Evolutionary conservation across 2,797 vertebrate species (phyloP), one percentile per base, ranked within the genome.

Genomic region (Peromyscus nudipes): DNA sequence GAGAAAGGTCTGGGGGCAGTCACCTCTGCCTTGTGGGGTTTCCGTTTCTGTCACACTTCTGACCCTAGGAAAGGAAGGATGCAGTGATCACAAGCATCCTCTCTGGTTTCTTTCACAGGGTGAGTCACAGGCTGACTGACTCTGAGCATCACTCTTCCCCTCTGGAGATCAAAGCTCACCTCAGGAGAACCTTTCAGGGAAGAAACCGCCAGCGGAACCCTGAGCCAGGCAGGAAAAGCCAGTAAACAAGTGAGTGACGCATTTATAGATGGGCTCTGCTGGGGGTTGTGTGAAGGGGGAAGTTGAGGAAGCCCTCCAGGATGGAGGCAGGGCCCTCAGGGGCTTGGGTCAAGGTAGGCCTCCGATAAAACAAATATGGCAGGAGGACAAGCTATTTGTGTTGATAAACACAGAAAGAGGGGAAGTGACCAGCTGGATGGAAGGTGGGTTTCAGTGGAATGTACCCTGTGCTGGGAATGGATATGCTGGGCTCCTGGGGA

Each of bases 171-270:
- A 98, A 98, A 98, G 97, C 92, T 97, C 76, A 95, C 89, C 83
- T 94, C 91, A 29, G 80, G 49, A 94, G 97, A 96, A 91, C 91
- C 67, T 79, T 81, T 90, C 90, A 69, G 37, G 87, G 91, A 97
- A 97, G 95, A 97, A 97, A 86, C 19, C 91, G 92, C 69, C 65
- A 77, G 31, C 77, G 94, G 96, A 95, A 91, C 94, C 76, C 91
- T 31, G 80, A 46, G 89, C 65, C 40, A 55, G 92, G 60, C 97
- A 97, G 96, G 97, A 97, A 97, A 97, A 84, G 94, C 92, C 75
- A 97, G 91, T 96, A 96, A 97, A 98, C 96, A 98, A 97, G 69
- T 31, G 89, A 92, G 11, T 98, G 98, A 98, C 98, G 96, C 97
- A 98, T 91, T 97, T 71, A 65, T 27, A 67, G 96, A 82, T 49